Conservation (phyloP, 2,888 invertebrate genomes). For the Tetropium fuscum region DNA sequence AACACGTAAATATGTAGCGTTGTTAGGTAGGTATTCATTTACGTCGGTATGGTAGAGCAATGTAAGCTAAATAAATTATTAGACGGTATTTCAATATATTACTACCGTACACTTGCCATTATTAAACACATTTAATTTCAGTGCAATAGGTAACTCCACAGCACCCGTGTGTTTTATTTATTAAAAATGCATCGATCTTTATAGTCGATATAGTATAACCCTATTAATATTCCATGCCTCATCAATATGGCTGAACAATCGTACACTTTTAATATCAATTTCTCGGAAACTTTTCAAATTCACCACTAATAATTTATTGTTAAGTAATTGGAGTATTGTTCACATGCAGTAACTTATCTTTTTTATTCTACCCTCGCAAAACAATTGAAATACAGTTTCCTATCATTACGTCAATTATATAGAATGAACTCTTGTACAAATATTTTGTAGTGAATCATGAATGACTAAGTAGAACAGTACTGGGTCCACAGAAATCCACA, state of each 20-base stretch:
- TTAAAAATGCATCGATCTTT: constrained; percentile 28
- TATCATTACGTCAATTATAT: neutral
- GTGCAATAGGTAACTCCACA: constrained; percentile 42
- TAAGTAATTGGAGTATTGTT: constrained; percentile 16
- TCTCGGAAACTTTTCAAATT: constrained; percentile 27
- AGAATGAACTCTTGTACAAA: neutral
- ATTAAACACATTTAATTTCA: constrained; percentile 43
- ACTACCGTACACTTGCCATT: constrained; percentile 37
- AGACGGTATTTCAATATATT: constrained; percentile 35
- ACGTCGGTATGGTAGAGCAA: constrained; percentile 41
- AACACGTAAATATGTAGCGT: constrained; percentile 51
- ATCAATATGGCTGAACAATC: constrained; percentile 27
- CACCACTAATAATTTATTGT: constrained; percentile 18
- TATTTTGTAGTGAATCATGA: neutral
- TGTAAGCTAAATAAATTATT: constrained; percentile 50
- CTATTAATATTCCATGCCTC: constrained; percentile 25
- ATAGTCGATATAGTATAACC: constrained; percentile 25
- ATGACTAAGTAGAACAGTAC: no score
- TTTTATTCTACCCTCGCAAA: constrained; percentile 4
- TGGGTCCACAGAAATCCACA: no score
- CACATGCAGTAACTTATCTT: constrained; percentile 25
- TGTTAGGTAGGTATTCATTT: constrained; percentile 48
- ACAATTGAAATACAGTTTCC: constrained; percentile 8
- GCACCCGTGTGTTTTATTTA: constrained; percentile 37
- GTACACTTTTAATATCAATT: constrained; percentile 30